Conservation (phyloP, 1,140 invertebrate genomes). For the Sipha flava region DNA sequence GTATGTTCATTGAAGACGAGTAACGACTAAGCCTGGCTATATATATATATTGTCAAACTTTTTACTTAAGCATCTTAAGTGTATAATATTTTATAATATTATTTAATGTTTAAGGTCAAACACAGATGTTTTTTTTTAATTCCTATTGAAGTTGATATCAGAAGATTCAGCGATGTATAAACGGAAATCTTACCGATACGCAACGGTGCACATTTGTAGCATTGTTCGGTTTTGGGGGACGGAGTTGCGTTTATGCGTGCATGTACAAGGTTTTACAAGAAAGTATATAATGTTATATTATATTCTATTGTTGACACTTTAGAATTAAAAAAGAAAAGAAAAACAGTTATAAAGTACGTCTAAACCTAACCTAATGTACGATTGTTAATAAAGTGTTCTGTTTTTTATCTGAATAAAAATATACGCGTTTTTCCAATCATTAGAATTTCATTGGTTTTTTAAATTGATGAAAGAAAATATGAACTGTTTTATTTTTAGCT, state of each 20-base stretch:
- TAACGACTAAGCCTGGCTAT: no score
- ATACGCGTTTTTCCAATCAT: no score
- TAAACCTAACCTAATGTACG: neutral
- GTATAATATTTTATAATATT: neutral
- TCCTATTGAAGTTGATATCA: neutral
- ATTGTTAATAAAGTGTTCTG: no score
- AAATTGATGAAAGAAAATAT: no score
- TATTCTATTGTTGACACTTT: neutral
- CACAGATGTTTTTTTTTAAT: neutral
- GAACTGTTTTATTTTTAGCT: no score
- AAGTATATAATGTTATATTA: neutral
- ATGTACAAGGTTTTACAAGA: neutral
- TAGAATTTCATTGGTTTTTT: no score
- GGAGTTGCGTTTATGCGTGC: neutral
- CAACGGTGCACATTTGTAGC: neutral
- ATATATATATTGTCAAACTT: no score
- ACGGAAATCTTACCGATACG: neutral
- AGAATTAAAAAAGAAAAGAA: neutral
- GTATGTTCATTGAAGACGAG: no score
- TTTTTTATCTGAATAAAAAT: no score
- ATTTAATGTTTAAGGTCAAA: neutral
- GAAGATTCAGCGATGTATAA: neutral
- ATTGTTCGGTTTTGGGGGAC: neutral
- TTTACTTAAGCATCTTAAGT: neutral
- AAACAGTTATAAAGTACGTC: neutral